phyloP scores from a whole-genome alignment of 2,797 vertebrate species.

The Halcyon leucocephala region DNA sequence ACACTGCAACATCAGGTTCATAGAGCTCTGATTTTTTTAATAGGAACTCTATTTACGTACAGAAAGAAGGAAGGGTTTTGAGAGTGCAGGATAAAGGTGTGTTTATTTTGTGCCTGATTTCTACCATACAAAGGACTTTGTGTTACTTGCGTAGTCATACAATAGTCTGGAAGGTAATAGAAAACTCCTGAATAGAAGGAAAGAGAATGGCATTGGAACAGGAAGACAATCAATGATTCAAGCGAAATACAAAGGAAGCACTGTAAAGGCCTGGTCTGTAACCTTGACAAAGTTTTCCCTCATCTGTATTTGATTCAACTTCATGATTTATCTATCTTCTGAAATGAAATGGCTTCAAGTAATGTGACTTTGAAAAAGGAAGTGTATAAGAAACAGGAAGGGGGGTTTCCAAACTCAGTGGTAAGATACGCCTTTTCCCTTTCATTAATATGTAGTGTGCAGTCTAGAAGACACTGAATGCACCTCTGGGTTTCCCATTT shows the following conservation, averaged over 20 bases:
- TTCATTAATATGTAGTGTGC: neutral
- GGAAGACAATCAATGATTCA: conserved; percentile 74
- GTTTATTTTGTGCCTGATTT: conserved; percentile 58
- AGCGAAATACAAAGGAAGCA: conserved; percentile 71
- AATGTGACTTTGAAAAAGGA: conserved; percentile 8
- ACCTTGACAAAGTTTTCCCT: conserved; percentile 56
- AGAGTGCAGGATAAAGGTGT: conserved; percentile 68
- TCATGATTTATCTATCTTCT: conserved; percentile 50
- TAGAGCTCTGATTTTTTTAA: neutral
- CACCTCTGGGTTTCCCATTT: neutral
- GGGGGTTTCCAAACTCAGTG: neutral
- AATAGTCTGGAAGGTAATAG: conserved; percentile 78
- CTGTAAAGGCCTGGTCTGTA: conserved; percentile 45
- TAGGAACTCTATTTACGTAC: neutral
- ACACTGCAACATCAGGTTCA: accelerated
- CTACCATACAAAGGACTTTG: conserved; percentile 64
- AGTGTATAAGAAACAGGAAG: neutral
- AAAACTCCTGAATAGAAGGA: conserved; percentile 80
- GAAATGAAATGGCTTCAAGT: conserved; percentile 12
- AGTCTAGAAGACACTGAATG: neutral
- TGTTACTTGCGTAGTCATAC: conserved; percentile 60
- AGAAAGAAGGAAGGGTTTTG: conserved; percentile 36
- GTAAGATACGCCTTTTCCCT: neutral
- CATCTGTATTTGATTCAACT: conserved; percentile 26
- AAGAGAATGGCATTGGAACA: conserved; percentile 69